Conservation (phyloP, 2,797 vertebrate genomes). For the Poliocrania exsul region DNA sequence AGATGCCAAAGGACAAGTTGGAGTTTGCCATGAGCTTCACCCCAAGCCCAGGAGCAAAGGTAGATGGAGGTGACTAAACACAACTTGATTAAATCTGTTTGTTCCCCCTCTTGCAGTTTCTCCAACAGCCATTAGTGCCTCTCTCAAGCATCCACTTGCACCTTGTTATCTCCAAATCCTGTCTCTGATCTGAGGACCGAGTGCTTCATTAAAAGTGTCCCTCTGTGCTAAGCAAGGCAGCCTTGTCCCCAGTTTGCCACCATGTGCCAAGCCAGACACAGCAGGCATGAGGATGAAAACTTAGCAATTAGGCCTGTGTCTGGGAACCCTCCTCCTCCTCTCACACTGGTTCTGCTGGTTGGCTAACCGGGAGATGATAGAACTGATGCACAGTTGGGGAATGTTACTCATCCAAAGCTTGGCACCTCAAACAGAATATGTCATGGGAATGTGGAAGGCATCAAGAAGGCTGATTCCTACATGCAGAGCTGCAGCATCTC, state of each 20-base stretch:
- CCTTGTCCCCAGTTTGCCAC: neutral
- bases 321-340: neutral
- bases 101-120: neutral
- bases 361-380: neutral
- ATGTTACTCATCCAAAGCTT: neutral
- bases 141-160: neutral
- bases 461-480: neutral
- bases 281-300: neutral
- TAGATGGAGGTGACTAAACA: neutral
- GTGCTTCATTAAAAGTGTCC: neutral
- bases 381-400: neutral
- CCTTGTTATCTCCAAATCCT: neutral
- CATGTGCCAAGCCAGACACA: accelerated
- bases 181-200: neutral
- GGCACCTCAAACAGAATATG: neutral
- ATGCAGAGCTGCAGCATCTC: neutral
- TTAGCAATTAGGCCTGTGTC: neutral
- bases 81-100: neutral
- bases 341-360: neutral
- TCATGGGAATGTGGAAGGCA: neutral
- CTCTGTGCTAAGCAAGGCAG: neutral
- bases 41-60: neutral
- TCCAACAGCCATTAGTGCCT: neutral
- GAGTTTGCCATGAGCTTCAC: neutral
- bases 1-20: accelerated